Conservation (phyloP, 2,797 vertebrate species). For the Rhyacichthys aspro region DNA sequence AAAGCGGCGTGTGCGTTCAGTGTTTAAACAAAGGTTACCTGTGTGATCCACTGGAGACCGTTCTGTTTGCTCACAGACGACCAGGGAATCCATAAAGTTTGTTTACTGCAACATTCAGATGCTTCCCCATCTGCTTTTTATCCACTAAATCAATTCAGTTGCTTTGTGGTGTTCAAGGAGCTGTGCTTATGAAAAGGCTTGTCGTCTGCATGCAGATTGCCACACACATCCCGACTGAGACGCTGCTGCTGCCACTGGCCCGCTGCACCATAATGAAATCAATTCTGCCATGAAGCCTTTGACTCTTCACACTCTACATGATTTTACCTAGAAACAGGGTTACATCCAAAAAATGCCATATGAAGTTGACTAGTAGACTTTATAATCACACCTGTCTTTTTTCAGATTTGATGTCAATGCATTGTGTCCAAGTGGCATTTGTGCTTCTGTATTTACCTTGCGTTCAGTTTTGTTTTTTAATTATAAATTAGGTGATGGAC, state of each 20-base stretch:
- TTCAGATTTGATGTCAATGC: no score
- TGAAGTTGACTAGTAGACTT: no score
- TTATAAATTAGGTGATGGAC: no score
- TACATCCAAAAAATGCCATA: no score
- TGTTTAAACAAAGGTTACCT: constrained; percentile 34
- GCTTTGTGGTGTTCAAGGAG: constrained; percentile 54
- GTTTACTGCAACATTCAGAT: constrained; percentile 55
- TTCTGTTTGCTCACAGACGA: constrained; percentile 28
- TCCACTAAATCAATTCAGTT: constrained; percentile 58
- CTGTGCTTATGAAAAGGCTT: constrained; percentile 45
- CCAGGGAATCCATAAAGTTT: constrained; percentile 54
- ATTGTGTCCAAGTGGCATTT: no score
- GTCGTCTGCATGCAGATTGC: constrained; percentile 58
- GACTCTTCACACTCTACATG: background rate
- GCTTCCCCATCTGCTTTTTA: constrained; percentile 60
- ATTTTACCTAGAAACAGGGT: background rate
- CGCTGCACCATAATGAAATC: constrained; percentile 15
- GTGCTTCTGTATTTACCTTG: no score
- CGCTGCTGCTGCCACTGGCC: constrained; percentile 7
- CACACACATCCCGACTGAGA: constrained; percentile 3
- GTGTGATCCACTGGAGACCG: background rate
- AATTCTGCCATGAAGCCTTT: constrained; percentile 13
- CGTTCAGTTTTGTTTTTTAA: no score
- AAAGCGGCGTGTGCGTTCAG: background rate
- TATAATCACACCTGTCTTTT: no score